Percentiles rank a stretch among this genome's conserved stretches.
Conservation (phyloP, 2,113 vertebrate genomes). For the Barbus barbus region DNA sequence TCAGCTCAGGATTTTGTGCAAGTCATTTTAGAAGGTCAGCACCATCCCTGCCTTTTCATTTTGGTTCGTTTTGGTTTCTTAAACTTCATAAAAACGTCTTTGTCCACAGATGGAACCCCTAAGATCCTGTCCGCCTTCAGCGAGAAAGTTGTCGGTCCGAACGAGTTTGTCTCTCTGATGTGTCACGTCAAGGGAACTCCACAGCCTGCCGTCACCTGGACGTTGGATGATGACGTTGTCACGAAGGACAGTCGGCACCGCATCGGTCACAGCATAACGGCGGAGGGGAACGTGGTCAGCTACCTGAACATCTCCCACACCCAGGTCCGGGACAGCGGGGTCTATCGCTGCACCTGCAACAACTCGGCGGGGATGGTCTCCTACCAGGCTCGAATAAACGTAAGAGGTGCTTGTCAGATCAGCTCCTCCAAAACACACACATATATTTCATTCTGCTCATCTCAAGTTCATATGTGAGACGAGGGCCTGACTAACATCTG, state of each 20-base stretch:
- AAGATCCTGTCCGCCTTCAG: slow-evolving; percentile 98
- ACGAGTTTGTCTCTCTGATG: slow-evolving; percentile 90
- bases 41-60: slow-evolving; percentile 64
- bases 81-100: background rate
- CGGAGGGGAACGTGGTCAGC: slow-evolving; percentile 93
- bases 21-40: slow-evolving; percentile 95
- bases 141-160: slow-evolving; percentile 94
- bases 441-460: slow-evolving; percentile 70
- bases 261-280: slow-evolving; percentile 92
- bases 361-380: slow-evolving; percentile 97
- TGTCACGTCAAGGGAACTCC: slow-evolving; percentile 97
- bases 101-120: slow-evolving; percentile 89
- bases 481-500: slow-evolving; percentile 23
- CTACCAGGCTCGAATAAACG: slow-evolving; percentile 99
- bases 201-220: slow-evolving; percentile 90
- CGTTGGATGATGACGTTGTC: slow-evolving; percentile 92
- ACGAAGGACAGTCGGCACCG: slow-evolving; percentile 90
- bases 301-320: slow-evolving; percentile 96
- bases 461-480: slow-evolving; percentile 65
- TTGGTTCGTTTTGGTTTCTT: slow-evolving; percentile 60
- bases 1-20: slow-evolving; percentile 97
- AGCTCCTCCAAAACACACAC: slow-evolving; percentile 90
- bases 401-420: slow-evolving; percentile 99
- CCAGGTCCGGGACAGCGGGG: slow-evolving; percentile 93
- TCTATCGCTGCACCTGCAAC: slow-evolving; percentile 97